phyloP scores from a whole-genome alignment of 2,888 invertebrate species.

The Vesta saturnalis region DNA sequence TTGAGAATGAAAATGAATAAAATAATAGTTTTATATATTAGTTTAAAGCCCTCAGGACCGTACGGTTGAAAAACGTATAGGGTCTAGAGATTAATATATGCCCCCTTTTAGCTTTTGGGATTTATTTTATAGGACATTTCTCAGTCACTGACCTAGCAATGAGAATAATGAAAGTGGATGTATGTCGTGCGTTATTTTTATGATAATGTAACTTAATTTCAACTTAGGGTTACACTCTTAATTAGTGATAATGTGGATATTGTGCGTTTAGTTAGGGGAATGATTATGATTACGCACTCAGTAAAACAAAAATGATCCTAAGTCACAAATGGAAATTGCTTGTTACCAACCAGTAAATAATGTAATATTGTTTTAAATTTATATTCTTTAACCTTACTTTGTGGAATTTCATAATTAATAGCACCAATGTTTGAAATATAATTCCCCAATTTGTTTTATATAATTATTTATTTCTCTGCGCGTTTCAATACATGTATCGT shows the following conservation, averaged over 20 bases:
- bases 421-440: too few species aligned
- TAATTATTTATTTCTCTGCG: too few species aligned
- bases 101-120: slow-evolving; percentile 29
- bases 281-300: too few species aligned
- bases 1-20: slow-evolving; percentile 23
- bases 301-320: not conserved
- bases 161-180: slow-evolving; percentile 28
- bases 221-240: slow-evolving; percentile 14
- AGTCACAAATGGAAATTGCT: not conserved
- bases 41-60: slow-evolving; percentile 11
- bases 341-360: too few species aligned
- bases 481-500: too few species aligned
- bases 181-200: slow-evolving; percentile 31
- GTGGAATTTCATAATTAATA: too few species aligned
- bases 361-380: not conserved
- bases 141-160: slow-evolving; percentile 29
- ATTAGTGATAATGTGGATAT: slow-evolving; percentile 21
- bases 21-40: slow-evolving; percentile 29
- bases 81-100: slow-evolving; percentile 31
- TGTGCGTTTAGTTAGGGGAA: not conserved
- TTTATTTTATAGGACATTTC: slow-evolving; percentile 33
- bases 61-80: slow-evolving; percentile 22
- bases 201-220: slow-evolving; percentile 32
- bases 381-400: too few species aligned
- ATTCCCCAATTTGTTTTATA: too few species aligned